Conservation (phyloP, 2,797 vertebrate species). For the Eutrigla gurnardus region DNA sequence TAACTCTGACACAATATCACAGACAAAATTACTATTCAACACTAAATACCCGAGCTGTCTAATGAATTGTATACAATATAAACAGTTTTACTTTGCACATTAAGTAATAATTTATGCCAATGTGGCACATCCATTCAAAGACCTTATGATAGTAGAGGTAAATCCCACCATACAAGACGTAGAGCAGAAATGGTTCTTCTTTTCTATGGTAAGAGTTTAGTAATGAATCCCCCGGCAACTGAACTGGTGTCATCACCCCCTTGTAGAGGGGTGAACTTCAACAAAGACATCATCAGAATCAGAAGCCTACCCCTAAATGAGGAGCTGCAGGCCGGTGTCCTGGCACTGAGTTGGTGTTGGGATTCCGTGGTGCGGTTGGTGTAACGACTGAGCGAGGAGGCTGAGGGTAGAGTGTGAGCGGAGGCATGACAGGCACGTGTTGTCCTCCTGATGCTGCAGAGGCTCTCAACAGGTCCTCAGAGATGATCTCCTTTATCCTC, state of each 20-base stretch:
- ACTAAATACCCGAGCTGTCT: background rate
- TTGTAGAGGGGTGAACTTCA: background rate
- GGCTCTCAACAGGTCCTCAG: slow-evolving; percentile 81
- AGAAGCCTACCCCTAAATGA: slow-evolving; percentile 80
- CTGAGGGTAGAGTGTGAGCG: slow-evolving; percentile 84
- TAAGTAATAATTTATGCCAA: background rate
- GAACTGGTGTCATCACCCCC: background rate
- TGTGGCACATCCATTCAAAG: background rate
- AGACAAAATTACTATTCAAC: background rate
- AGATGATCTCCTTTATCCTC: slow-evolving; percentile 86
- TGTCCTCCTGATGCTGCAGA: slow-evolving; percentile 78
- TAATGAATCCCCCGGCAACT: background rate
- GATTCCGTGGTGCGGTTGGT: slow-evolving; percentile 63
- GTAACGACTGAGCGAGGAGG: slow-evolving; percentile 73
- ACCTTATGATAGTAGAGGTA: background rate
- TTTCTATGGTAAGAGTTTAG: background rate
- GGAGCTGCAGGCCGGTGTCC: slow-evolving; percentile 83
- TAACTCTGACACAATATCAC: background rate
- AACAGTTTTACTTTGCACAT: background rate
- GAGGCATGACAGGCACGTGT: slow-evolving; percentile 79
- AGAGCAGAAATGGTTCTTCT: background rate
- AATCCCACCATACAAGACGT: background rate
- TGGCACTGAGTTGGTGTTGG: slow-evolving; percentile 51
- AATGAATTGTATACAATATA: background rate
- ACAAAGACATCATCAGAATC: background rate